Evolutionary conservation across 1,140 invertebrate genomes (phyloP).

Genomic region (Telenomus remus): DNA sequence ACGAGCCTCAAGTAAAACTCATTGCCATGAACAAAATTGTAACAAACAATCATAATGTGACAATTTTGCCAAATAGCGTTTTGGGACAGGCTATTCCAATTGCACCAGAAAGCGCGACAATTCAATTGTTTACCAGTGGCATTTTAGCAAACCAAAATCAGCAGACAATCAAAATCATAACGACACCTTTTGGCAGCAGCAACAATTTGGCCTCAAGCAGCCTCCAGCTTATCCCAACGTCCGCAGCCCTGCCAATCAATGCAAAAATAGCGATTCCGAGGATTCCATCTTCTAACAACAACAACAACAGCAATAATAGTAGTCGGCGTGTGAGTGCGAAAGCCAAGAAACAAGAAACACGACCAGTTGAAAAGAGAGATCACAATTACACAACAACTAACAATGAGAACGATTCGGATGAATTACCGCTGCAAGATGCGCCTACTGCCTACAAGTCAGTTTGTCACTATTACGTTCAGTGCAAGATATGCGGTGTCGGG

Average conservation of each 20-base stretch:
- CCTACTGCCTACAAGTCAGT: conserved; percentile 32
- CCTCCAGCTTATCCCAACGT: conserved; percentile 17
- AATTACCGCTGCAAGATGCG: conserved; percentile 39
- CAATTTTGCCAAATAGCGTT: conserved; percentile 1
- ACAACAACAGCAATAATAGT: conserved; percentile 15
- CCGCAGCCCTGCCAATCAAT: conserved; percentile 26
- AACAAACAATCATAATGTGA: conserved; percentile 8
- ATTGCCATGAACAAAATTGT: no score
- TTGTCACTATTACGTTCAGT: conserved; percentile 43
- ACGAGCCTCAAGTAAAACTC: no score
- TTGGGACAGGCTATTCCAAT: no score
- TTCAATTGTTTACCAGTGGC: background rate
- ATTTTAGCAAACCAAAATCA: background rate
- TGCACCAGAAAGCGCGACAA: background rate
- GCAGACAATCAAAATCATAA: conserved; percentile 7
- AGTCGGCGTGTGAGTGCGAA: conserved; percentile 1
- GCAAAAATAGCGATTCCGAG: conserved; percentile 50
- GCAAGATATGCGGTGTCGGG: conserved; percentile 51
- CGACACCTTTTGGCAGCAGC: conserved; percentile 20
- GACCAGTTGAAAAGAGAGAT: conserved; percentile 11
- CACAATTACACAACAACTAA: conserved; percentile 44
- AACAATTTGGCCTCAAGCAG: conserved; percentile 4
- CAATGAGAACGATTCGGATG: conserved; percentile 31
- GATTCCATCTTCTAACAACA: conserved; percentile 15
- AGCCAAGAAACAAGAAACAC: conserved; percentile 6